Conservation (phyloP, 1,140 invertebrate species). For the Drosophila lowei region DNA sequence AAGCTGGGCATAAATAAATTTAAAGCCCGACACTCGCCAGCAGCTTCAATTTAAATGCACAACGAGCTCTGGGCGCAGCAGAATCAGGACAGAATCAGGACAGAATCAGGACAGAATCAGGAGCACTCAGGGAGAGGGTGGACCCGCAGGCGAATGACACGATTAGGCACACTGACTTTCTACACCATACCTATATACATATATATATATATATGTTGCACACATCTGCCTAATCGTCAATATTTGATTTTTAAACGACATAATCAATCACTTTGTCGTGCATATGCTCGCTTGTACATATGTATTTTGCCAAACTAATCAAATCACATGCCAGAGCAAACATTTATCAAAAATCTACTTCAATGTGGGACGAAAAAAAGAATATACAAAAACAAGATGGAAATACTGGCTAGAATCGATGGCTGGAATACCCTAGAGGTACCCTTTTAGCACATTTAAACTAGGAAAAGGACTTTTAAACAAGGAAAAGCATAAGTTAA, state of each 20-base stretch:
- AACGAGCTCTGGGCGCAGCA: conserved; percentile 32
- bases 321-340: conserved; percentile 72
- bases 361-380: conserved; percentile 39
- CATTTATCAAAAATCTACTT: conserved; percentile 64
- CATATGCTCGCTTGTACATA: conserved; percentile 5
- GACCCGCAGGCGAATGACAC: conserved; percentile 39
- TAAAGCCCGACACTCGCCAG: conserved; percentile 55
- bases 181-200: not conserved
- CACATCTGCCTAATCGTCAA: conserved; percentile 66
- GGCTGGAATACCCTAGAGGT: no score
- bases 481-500: no score
- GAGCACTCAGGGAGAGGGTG: not conserved
- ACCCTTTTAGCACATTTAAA: no score
- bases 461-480: no score
- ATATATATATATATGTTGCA: not conserved
- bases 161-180: conserved; percentile 43
- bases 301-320: conserved; percentile 65
- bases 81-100: conserved; percentile 21
- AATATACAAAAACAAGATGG: not conserved
- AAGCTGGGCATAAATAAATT: conserved; percentile 66
- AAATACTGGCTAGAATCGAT: conserved; percentile 5
- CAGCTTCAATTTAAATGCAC: conserved; percentile 58
- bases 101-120: conserved; percentile 36
- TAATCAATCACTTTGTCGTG: conserved; percentile 60
- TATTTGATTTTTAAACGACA: conserved; percentile 73